Evolutionary conservation across 1,140 invertebrate species (phyloP).

Genomic region (Druon quercuslanigerum): DNA sequence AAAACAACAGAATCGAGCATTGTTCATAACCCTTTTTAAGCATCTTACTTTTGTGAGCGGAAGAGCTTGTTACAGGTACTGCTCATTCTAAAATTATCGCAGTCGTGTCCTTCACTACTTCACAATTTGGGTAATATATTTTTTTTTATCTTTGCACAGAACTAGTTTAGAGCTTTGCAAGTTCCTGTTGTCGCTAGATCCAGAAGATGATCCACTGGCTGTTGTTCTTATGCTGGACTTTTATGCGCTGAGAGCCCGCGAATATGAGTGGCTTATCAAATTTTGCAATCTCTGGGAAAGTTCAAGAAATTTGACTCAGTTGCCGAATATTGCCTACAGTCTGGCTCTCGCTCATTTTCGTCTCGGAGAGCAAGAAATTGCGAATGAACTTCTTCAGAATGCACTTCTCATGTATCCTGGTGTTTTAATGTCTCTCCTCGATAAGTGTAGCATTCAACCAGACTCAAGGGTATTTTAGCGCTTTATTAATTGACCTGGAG

Average conservation of each 20-base stretch:
- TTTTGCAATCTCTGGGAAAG: constrained; percentile 82
- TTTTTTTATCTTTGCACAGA: constrained; percentile 63
- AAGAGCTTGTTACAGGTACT: constrained; percentile 82
- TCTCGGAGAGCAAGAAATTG: constrained; percentile 69
- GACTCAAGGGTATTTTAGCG: constrained; percentile 77
- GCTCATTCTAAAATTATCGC: too few species aligned
- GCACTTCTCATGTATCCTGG: constrained; percentile 91
- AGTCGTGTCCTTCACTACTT: not conserved
- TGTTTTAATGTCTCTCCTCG: constrained; percentile 83
- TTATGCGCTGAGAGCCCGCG: constrained; percentile 87
- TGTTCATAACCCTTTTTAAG: constrained; percentile 91
- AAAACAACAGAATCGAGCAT: constrained; percentile 88
- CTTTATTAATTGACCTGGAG: too few species aligned
- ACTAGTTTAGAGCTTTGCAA: constrained; percentile 89
- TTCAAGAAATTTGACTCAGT: constrained; percentile 83
- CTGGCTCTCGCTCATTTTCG: constrained; percentile 87
- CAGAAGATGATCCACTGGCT: constrained; percentile 89
- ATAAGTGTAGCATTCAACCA: constrained; percentile 85
- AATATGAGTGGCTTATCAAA: constrained; percentile 89
- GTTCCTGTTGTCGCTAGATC: constrained; percentile 86
- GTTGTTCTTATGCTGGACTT: constrained; percentile 90
- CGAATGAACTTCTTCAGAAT: constrained; percentile 82
- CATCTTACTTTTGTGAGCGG: constrained; percentile 89
- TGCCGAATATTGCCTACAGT: constrained; percentile 93
- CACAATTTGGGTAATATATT: not conserved